Conservation (phyloP, 2,797 vertebrate genomes). For the Artibeus lituratus region DNA sequence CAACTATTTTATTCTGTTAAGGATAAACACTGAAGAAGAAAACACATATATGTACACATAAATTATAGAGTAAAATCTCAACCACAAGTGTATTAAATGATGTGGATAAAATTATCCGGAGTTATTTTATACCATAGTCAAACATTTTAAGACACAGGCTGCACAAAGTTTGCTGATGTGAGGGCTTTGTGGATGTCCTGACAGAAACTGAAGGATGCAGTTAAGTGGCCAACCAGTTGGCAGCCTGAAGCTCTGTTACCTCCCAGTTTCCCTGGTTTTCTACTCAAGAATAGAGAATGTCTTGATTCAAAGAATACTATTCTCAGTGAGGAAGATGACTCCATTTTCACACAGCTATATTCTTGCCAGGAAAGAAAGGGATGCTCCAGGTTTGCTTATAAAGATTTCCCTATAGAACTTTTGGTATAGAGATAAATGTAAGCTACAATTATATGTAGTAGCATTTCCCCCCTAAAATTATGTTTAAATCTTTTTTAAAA, state of each 20-base stretch:
- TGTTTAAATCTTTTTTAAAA: constrained; percentile 14
- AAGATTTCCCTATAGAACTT: neutral
- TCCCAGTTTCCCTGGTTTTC: neutral
- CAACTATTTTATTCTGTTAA: constrained; percentile 9
- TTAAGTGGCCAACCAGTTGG: neutral
- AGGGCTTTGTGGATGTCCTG: neutral
- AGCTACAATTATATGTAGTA: neutral
- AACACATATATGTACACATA: neutral
- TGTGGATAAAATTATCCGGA: neutral
- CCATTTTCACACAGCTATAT: neutral
- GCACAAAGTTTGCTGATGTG: neutral
- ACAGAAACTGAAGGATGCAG: neutral
- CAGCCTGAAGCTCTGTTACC: neutral
- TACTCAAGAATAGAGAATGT: neutral
- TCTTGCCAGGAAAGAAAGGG: neutral
- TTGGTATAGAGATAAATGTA: neutral
- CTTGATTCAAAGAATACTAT: neutral
- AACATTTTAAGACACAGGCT: neutral
- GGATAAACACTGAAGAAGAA: neutral
- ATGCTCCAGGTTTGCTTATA: neutral
- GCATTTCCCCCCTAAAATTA: neutral
- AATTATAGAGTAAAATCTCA: neutral
- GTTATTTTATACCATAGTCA: constrained; percentile 21
- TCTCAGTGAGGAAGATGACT: neutral
- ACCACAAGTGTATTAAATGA: neutral